These are phyloP conservation scores for Chiropotes sagulatus DNA, from an alignment of 2,797 vertebrate genomes.

Conservation along the genomic window DNA sequence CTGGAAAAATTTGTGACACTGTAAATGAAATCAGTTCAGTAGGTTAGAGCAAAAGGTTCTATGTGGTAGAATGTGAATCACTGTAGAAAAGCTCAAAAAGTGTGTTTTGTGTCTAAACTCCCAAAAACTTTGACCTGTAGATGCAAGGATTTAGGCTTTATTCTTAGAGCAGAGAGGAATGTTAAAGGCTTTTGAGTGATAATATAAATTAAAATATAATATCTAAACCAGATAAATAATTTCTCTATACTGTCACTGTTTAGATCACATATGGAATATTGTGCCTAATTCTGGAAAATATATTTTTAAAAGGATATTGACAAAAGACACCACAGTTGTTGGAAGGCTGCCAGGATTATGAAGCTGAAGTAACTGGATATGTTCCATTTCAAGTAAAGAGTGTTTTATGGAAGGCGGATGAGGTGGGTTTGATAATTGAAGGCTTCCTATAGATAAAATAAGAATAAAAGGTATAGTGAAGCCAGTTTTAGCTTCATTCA, in stretches of 20 bases:
- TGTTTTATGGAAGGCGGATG: background rate
- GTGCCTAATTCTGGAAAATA: slow-evolving; percentile 30
- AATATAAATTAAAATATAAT: slow-evolving; percentile 40
- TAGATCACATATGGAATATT: slow-evolving; percentile 20
- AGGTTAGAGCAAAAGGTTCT: background rate
- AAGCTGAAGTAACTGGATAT: background rate
- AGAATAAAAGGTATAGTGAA: background rate
- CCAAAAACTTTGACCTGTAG: slow-evolving; percentile 36
- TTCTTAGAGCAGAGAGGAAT: slow-evolving; percentile 15
- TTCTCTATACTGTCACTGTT: background rate
- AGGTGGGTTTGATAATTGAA: background rate
- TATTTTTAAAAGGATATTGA: slow-evolving; percentile 28
- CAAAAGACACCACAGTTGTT: background rate
- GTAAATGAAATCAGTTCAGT: background rate
- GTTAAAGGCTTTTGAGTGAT: background rate
- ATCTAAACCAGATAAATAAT: slow-evolving; percentile 2
- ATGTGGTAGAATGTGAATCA: background rate
- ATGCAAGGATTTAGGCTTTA: background rate
- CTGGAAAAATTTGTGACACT: background rate
- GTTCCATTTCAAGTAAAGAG: slow-evolving; percentile 9
- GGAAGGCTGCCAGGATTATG: background rate
- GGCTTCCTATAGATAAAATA: background rate
- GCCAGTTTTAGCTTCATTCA: slow-evolving; percentile 20
- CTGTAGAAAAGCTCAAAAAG: slow-evolving; percentile 20
- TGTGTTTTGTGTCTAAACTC: background rate